These are phyloP conservation scores for Uropetala carovei DNA, from an alignment of 2,888 invertebrate genomes.

Conservation along the genomic window DNA sequence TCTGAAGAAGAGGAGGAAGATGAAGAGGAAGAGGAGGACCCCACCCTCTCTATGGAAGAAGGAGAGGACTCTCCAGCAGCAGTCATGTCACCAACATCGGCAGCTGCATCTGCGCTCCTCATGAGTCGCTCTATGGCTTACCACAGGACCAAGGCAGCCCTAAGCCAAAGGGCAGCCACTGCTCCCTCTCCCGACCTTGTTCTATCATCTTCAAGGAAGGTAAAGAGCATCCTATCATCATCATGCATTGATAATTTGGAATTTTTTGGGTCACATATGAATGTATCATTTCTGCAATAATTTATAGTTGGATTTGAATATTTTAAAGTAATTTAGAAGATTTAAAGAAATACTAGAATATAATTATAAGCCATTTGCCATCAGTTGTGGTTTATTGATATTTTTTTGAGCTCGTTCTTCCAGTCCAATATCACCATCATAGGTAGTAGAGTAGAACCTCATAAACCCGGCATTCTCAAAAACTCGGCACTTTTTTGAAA, in stretches of 20 bases:
- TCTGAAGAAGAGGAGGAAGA: conserved; percentile 68
- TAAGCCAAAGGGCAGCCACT: conserved; percentile 56
- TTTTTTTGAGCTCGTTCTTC: too few species aligned
- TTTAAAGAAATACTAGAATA: too few species aligned
- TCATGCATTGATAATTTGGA: background rate
- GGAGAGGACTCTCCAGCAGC: conserved; percentile 67
- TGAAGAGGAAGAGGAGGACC: conserved; percentile 49
- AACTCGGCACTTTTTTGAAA: too few species aligned
- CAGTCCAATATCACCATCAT: too few species aligned
- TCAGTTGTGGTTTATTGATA: too few species aligned
- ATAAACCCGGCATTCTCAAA: too few species aligned
- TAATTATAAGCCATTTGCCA: too few species aligned
- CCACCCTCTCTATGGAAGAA: conserved; percentile 54
- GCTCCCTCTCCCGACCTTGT: conserved; percentile 49
- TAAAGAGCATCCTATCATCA: background rate
- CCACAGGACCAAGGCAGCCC: conserved; percentile 57
- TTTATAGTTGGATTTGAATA: too few species aligned
- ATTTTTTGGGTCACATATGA: background rate
- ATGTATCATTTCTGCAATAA: too few species aligned
- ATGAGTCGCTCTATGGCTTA: conserved; percentile 56
- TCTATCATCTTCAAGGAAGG: conserved; percentile 49
- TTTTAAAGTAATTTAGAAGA: too few species aligned
- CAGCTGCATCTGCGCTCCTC: conserved; percentile 18
- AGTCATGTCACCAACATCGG: conserved; percentile 65
- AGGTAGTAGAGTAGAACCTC: too few species aligned